Percentiles rank a stretch among this genome's conserved stretches.
phyloP scores from a whole-genome alignment of 2,888 invertebrate genomes.

The Adelognathus sp. region DNA sequence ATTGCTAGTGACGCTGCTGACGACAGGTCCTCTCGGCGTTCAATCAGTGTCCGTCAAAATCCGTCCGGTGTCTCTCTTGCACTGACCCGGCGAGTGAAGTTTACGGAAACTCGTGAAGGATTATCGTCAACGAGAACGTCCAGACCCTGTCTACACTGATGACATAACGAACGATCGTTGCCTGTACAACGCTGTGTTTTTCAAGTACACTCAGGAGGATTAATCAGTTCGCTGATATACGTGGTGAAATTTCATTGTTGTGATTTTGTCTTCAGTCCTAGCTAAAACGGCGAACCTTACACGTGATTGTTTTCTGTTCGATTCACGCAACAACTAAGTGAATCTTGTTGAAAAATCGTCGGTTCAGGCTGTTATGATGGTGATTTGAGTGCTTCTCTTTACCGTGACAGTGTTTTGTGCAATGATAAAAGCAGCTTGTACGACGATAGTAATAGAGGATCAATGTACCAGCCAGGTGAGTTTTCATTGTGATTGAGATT shows the following conservation, averaged over 20 bases:
- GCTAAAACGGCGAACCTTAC: not conserved
- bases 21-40: constrained; percentile 18
- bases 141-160: too few species aligned
- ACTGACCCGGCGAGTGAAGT: constrained; percentile 13
- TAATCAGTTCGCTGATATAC: not conserved
- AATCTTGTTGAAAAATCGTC: not conserved
- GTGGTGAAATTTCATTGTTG: not conserved
- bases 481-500: constrained; percentile 22
- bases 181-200: not conserved
- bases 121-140: constrained; percentile 28
- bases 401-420: constrained; percentile 76
- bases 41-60: constrained; percentile 33
- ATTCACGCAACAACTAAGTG: constrained; percentile 7
- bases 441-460: constrained; percentile 72
- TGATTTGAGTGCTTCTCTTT: constrained; percentile 70
- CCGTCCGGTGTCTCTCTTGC: constrained; percentile 25
- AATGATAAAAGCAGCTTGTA: constrained; percentile 74
- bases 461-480: constrained; percentile 80
- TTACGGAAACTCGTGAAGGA: constrained; percentile 30
- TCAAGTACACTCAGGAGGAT: not conserved
- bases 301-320: not conserved
- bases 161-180: not conserved
- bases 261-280: not conserved
- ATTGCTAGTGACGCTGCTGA: not conserved
- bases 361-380: constrained; percentile 58